Conservation (phyloP, 2,888 invertebrate genomes). For the Polymixis lichenea region DNA sequence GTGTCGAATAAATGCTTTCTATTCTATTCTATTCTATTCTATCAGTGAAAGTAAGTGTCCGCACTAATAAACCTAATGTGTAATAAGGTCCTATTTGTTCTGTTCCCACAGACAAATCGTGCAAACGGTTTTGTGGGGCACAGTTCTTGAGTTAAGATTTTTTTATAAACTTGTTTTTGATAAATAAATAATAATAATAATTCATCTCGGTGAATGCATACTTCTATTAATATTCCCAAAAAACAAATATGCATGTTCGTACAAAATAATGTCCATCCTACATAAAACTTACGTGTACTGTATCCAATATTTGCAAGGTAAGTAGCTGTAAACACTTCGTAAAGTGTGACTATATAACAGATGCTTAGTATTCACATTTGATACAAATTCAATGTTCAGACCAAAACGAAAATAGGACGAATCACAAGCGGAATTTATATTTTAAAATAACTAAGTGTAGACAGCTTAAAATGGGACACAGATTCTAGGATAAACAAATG, state of each 20-base stretch:
- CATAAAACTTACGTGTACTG: constrained; percentile 3
- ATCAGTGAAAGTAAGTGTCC: no score
- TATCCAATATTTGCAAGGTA: constrained; percentile 6
- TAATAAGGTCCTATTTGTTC: no score
- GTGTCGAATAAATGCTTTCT: no score
- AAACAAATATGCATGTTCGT: constrained; percentile 28
- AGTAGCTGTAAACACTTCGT: constrained; percentile 21
- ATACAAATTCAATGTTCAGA: constrained; percentile 43
- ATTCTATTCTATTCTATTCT: no score
- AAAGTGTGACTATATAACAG: constrained; percentile 37
- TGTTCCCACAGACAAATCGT: no score
- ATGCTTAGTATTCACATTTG: constrained; percentile 38
- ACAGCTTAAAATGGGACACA: constrained; percentile 53
- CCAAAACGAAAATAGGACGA: constrained; percentile 56
- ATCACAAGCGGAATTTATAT: constrained; percentile 43
- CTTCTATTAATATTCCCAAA: constrained; percentile 32
- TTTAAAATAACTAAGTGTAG: constrained; percentile 55
- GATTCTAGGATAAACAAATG: constrained; percentile 54
- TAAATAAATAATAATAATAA: no score
- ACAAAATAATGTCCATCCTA: constrained; percentile 16
- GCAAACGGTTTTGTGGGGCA: no score
- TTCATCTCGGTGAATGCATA: constrained; percentile 4
- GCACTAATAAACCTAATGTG: no score
- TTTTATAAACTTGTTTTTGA: no score
- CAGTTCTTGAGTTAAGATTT: no score